Percentiles rank a stretch among this genome's conserved stretches.
phyloP scores from a whole-genome alignment of 2,113 vertebrate species.

The Dermatemys mawii region DNA sequence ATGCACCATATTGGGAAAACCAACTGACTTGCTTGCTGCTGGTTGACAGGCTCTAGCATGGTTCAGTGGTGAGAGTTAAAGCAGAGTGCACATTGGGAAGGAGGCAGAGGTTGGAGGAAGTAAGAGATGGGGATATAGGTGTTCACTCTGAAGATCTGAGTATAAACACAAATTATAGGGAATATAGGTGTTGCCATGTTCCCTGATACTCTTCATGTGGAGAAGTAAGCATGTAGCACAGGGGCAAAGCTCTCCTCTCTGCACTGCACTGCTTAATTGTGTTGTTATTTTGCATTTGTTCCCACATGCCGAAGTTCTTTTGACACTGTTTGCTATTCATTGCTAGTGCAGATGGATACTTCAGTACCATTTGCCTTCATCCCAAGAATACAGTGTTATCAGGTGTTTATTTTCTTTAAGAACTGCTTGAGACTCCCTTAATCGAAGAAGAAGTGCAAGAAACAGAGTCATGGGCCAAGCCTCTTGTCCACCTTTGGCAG shows the following conservation, averaged over 20 bases:
- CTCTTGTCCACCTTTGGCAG: constrained; percentile 93
- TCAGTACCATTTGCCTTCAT: background rate
- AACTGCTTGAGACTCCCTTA: constrained; percentile 80
- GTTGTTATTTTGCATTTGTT: background rate
- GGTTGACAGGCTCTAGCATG: accelerated
- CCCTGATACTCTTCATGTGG: background rate
- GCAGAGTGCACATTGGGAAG: background rate
- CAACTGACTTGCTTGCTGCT: background rate
- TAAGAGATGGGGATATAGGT: background rate
- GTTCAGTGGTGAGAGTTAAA: background rate
- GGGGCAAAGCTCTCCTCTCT: background rate
- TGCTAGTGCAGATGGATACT: background rate
- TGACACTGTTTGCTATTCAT: background rate
- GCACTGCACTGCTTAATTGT: background rate
- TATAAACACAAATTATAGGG: background rate
- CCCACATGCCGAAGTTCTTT: background rate
- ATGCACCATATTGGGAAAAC: background rate
- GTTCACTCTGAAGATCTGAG: too few relatives aligned
- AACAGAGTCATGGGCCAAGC: constrained; percentile 91
- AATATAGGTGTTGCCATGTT: background rate
- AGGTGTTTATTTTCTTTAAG: constrained; percentile 70
- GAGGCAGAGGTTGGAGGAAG: background rate
- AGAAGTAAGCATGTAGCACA: background rate
- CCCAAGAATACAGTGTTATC: background rate
- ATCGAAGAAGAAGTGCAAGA: constrained; percentile 86